Percentiles rank a stretch among this genome's conserved stretches.
phyloP scores from a whole-genome alignment of 1,140 invertebrate species.

The Macrocentrus cingulum region DNA sequence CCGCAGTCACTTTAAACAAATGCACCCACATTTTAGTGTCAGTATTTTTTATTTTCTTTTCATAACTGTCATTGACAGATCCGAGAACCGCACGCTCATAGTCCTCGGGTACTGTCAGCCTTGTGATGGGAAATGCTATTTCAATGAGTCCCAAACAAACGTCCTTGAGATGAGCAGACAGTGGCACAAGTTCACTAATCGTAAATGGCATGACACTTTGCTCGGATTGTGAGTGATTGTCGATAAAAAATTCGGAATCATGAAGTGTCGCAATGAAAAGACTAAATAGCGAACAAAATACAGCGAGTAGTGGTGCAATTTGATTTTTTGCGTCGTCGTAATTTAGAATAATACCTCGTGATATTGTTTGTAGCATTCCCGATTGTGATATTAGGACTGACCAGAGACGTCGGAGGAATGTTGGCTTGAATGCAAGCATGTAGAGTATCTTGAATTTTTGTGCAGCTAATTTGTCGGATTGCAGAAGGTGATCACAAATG shows the following conservation, averaged over 20 bases:
- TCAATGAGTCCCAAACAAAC: conserved; percentile 88
- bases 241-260: conserved; percentile 80
- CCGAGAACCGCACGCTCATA: conserved; percentile 55
- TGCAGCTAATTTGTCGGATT: conserved; percentile 73
- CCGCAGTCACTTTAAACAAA: conserved; percentile 61
- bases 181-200: conserved; percentile 64
- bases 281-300: conserved; percentile 84
- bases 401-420: conserved; percentile 83
- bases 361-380: conserved; percentile 69
- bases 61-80: conserved; percentile 31
- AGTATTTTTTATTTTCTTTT: conserved; percentile 44
- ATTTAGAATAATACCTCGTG: conserved; percentile 67
- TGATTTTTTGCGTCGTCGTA: conserved; percentile 68
- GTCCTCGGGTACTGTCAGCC: conserved; percentile 61
- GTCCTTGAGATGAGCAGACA: conserved; percentile 73
- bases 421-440: conserved; percentile 80
- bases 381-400: conserved; percentile 63
- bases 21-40: conserved; percentile 62
- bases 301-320: conserved; percentile 78
- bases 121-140: conserved; percentile 82
- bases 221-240: conserved; percentile 25
- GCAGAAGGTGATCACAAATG: conserved; percentile 77
- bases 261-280: conserved; percentile 82
- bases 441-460: conserved; percentile 84
- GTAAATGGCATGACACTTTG: conserved; percentile 66